Percentiles rank a stretch among this genome's conserved stretches.
Conservation (phyloP, 2,113 vertebrate species). For the Chionodraco myersi region DNA sequence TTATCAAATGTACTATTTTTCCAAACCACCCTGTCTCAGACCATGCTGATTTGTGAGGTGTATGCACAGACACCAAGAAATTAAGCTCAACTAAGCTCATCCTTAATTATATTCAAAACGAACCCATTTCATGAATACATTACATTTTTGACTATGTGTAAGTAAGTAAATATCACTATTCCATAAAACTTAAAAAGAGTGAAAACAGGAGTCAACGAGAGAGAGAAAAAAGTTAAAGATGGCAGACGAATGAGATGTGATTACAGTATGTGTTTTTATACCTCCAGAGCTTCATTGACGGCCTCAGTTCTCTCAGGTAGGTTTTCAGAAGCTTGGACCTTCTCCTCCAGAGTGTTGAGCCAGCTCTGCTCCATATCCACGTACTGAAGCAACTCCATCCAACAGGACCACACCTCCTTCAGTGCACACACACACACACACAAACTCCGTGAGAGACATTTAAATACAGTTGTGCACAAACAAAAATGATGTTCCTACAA, state of each 20-base stretch:
- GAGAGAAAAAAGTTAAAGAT: neutral
- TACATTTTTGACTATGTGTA: neutral
- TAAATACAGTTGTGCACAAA: neutral
- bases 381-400: conserved; percentile 97
- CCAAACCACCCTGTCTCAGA: neutral
- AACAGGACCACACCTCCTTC: conserved; percentile 99
- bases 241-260: neutral
- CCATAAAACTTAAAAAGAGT: neutral
- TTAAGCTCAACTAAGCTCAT: neutral
- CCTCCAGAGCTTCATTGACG: conserved; percentile 91
- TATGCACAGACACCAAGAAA: neutral
- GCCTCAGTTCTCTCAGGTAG: conserved; percentile 87
- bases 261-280: conserved; percentile 52
- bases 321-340: conserved; percentile 84
- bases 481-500: conserved; percentile 1
- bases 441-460: conserved; percentile 2
- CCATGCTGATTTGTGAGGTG: neutral
- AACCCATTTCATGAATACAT: neutral
- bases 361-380: conserved; percentile 93
- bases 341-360: conserved; percentile 91
- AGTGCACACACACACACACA: conserved; percentile 2
- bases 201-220: no score
- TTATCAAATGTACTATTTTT: neutral
- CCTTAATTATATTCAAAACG: neutral
- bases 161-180: neutral